These are phyloP conservation scores for Haliclona indistincta DNA, from an alignment of 37 sponge, comb jelly and placozoan species.

Conservation along the genomic window DNA sequence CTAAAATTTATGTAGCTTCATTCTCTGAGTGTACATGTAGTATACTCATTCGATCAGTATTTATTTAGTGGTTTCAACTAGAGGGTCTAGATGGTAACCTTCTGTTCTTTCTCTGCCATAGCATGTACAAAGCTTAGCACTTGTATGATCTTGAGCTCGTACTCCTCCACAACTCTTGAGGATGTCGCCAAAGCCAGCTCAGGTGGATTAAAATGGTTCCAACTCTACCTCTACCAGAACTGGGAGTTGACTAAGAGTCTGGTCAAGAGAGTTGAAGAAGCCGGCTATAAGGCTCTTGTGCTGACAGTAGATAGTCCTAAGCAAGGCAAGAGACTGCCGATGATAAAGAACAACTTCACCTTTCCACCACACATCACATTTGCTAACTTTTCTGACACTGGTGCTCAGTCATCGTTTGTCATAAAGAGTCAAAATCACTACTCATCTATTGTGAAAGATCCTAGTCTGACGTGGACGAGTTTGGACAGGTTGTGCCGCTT, in stretches of 20 bases:
- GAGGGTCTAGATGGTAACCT: background rate
- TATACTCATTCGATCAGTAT: too few relatives aligned
- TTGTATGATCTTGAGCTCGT: slow-evolving; percentile 52
- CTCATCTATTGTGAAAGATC: slow-evolving; percentile 40
- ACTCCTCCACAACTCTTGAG: slow-evolving; percentile 36
- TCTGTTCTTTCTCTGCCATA: background rate
- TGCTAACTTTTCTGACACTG: slow-evolving; percentile 74
- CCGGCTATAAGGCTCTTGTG: slow-evolving; percentile 54
- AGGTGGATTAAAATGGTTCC: slow-evolving; percentile 52
- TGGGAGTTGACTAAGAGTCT: slow-evolving; percentile 21
- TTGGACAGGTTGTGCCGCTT: slow-evolving; percentile 67
- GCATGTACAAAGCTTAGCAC: slow-evolving; percentile 26
- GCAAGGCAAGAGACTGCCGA: background rate
- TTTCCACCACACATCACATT: slow-evolving; percentile 57
- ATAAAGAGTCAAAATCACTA: slow-evolving; percentile 41
- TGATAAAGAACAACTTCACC: background rate
- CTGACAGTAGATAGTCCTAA: slow-evolving; percentile 52
- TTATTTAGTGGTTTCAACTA: too few relatives aligned
- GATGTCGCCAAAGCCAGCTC: slow-evolving; percentile 31
- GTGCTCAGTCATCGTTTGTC: too few relatives aligned
- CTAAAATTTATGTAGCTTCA: background rate
- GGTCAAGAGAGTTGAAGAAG: slow-evolving; percentile 26
- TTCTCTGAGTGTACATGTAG: too few relatives aligned
- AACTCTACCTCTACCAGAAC: slow-evolving; percentile 33
- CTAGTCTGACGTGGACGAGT: slow-evolving; percentile 67